Evolutionary conservation across 2,888 invertebrate species (phyloP).

Genomic region (Polydrusus pterygomalis): DNA sequence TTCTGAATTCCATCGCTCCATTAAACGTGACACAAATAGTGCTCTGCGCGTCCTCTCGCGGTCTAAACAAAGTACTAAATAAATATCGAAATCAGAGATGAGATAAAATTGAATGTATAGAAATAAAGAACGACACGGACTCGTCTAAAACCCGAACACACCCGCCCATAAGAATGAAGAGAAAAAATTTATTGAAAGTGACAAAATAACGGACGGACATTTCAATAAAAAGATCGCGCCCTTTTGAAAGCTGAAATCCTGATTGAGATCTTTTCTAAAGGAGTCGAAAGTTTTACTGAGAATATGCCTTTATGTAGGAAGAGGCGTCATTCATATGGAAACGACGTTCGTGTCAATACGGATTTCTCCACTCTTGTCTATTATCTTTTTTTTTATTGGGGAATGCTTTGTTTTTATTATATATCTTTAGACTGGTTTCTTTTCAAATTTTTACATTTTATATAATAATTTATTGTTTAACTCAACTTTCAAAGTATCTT

Average conservation of each 20-base stretch:
- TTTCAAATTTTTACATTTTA: too few species aligned
- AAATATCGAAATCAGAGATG: not conserved
- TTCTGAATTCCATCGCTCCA: not conserved
- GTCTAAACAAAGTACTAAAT: conserved; percentile 13
- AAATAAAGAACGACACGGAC: conserved; percentile 33
- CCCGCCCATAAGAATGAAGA: conserved; percentile 20
- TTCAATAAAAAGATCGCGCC: conserved; percentile 48
- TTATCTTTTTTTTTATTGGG: conserved; percentile 2
- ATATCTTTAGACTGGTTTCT: too few species aligned
- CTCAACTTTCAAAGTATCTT: too few species aligned
- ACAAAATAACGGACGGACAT: conserved; percentile 50
- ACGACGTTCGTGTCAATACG: conserved; percentile 23
- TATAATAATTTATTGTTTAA: too few species aligned
- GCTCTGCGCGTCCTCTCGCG: not conserved
- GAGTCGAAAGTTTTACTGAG: conserved; percentile 38
- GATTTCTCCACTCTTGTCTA: not conserved
- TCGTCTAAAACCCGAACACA: conserved; percentile 43
- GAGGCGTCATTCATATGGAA: conserved; percentile 42
- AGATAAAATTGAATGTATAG: conserved; percentile 15
- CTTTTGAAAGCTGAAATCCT: conserved; percentile 34
- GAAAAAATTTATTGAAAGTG: conserved; percentile 48
- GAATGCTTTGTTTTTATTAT: not conserved
- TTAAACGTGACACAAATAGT: not conserved
- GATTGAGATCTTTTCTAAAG: conserved; percentile 41
- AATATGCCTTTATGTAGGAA: conserved; percentile 37